Percentiles rank a stretch among this genome's conserved stretches.
Evolutionary conservation across 2,113 vertebrate species (phyloP).

Genomic region (Microcebus ravelobensis): DNA sequence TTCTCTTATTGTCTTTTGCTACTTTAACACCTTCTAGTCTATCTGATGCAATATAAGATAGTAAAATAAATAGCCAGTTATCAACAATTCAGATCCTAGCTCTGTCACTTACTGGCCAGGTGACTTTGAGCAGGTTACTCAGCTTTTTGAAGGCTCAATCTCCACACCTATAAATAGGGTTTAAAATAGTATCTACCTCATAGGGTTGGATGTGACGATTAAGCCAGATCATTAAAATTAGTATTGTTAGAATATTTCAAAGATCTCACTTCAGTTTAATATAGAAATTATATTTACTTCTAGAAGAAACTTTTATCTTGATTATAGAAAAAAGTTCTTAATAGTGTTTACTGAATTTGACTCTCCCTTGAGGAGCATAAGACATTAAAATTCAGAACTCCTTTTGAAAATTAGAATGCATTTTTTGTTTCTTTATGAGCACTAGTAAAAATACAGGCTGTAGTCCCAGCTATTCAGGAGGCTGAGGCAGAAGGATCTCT

Average conservation of each 20-base stretch:
- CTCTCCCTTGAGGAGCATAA: neutral
- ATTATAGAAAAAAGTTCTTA: neutral
- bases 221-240: neutral
- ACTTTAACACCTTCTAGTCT: neutral
- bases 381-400: neutral
- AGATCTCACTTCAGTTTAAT: neutral
- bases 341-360: neutral
- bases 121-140: neutral
- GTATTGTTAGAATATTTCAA: neutral
- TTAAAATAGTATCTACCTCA: neutral
- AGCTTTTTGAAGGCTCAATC: neutral
- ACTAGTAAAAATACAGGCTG: neutral
- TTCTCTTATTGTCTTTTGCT: neutral
- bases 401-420: constrained; percentile 6
- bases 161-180: neutral
- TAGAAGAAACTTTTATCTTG: neutral
- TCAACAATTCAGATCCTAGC: neutral
- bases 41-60: neutral
- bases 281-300: neutral
- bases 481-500: too few species aligned
- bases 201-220: neutral
- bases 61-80: neutral
- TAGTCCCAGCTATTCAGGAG: too few species aligned
- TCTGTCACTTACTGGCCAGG: neutral
- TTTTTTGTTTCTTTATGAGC: neutral